Conservation (phyloP, 2,888 invertebrate species). For the Sussaba pulchella region DNA sequence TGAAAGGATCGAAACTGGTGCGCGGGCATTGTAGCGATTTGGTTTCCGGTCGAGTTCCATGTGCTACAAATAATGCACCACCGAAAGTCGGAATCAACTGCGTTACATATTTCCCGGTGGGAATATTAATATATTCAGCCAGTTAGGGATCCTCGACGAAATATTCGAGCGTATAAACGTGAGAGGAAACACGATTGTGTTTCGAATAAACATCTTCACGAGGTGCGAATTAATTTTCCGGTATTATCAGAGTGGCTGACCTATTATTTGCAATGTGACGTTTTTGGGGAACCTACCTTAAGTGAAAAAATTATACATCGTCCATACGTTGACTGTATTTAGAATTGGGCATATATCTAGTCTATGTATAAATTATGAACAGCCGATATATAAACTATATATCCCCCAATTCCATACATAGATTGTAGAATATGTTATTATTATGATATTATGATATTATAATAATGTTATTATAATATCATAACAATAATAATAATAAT, state of each 20-base stretch:
- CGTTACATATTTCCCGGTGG: constrained; percentile 21
- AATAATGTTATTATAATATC: too few relatives aligned
- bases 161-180: background rate
- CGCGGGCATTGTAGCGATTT: constrained; percentile 38
- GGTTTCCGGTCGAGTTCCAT: constrained; percentile 48
- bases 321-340: too few relatives aligned
- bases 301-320: too few relatives aligned
- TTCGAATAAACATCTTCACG: background rate
- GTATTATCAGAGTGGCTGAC: background rate
- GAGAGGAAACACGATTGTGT: background rate
- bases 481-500: too few relatives aligned
- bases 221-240: background rate
- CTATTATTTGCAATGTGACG: background rate
- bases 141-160: background rate
- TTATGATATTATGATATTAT: too few relatives aligned
- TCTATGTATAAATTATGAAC: too few relatives aligned
- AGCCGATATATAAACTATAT: too few relatives aligned
- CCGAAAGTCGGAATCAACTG: background rate
- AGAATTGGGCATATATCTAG: too few relatives aligned
- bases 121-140: background rate
- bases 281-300: too few relatives aligned
- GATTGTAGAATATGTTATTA: too few relatives aligned
- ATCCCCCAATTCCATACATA: too few relatives aligned
- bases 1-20: constrained; percentile 31
- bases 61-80: constrained; percentile 57